A percentile compares a stretch with the other conserved stretches of the same genome.
Conservation (phyloP, 2,797 vertebrate genomes). For the Muscicapa comitata region DNA sequence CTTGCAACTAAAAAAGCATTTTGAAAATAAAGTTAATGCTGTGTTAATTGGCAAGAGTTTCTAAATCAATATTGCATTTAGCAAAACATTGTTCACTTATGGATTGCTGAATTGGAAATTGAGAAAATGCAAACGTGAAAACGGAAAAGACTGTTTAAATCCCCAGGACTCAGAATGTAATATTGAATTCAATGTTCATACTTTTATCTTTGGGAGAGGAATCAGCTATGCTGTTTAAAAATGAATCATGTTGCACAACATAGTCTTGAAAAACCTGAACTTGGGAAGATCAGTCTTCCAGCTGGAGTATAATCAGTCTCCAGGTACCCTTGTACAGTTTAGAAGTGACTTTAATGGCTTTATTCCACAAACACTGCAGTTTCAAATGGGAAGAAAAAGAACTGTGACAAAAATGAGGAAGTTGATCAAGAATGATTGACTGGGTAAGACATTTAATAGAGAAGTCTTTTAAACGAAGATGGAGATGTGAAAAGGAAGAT, state of each 20-base stretch:
- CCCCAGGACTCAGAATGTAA: neutral
- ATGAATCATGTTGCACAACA: neutral
- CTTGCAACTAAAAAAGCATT: neutral
- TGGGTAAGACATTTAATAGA: neutral
- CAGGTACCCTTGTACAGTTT: neutral
- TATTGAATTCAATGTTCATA: neutral
- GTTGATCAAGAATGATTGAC: neutral
- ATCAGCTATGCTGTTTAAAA: neutral
- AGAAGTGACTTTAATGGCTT: neutral
- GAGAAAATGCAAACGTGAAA: neutral
- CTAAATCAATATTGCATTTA: neutral
- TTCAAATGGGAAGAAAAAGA: neutral
- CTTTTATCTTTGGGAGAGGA: neutral
- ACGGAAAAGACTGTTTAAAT: neutral
- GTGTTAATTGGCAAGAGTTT: neutral
- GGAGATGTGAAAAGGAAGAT: neutral
- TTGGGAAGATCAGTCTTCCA: neutral
- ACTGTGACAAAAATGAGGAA: neutral
- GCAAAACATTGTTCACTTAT: neutral
- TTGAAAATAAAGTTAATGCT: neutral
- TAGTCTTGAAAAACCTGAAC: neutral
- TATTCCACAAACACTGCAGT: neutral
- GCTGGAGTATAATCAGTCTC: neutral
- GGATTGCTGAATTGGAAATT: neutral
- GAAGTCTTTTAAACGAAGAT: neutral